These are phyloP conservation scores for Athene noctua DNA, from an alignment of 2,113 vertebrate genomes.

Conservation along the genomic window DNA sequence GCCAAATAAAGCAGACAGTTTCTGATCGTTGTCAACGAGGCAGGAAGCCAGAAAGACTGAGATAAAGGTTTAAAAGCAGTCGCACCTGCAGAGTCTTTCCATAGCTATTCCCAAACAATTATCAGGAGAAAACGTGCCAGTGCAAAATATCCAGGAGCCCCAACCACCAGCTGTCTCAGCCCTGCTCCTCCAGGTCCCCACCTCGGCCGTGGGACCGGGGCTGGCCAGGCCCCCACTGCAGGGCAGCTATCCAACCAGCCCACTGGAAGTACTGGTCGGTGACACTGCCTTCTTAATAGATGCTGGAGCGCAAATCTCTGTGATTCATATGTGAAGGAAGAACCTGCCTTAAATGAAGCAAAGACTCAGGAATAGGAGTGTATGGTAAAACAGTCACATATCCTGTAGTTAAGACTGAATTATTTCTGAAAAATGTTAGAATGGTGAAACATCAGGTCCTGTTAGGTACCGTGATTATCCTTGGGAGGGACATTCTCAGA, in stretches of 20 bases:
- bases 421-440: neutral
- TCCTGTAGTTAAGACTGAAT: neutral
- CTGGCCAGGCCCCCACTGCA: neutral
- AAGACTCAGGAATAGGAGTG: too few relatives aligned
- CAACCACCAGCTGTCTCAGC: neutral
- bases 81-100: neutral
- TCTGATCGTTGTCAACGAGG: too few relatives aligned
- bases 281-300: neutral
- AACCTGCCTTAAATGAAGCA: neutral
- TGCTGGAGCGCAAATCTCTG: neutral
- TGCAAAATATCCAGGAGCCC: neutral
- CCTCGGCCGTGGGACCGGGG: accelerated
- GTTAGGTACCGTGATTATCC: neutral
- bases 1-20: neutral
- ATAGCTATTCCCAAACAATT: neutral
- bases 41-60: neutral
- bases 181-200: neutral
- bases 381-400: neutral
- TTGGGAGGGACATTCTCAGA: neutral
- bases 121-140: neutral
- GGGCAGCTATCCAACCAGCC: neutral
- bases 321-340: neutral
- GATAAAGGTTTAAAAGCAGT: neutral
- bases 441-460: neutral
- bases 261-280: neutral